Evolutionary conservation across 2,888 invertebrate genomes (phyloP), one percentile per base, ranked within the genome.

Genomic region (Chymomyza amoena): DNA sequence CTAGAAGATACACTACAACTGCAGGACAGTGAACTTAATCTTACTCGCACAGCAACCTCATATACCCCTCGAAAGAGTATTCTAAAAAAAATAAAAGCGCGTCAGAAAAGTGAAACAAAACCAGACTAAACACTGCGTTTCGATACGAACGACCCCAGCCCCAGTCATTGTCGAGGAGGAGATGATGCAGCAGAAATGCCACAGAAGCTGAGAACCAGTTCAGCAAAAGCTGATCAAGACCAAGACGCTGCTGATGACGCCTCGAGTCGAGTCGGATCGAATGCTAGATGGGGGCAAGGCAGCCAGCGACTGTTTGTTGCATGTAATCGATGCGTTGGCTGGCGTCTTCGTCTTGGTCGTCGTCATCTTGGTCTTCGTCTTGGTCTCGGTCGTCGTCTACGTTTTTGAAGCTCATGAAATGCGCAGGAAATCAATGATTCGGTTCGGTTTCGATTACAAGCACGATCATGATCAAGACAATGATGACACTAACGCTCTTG

Each of bases 381-480:
- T 36, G 15, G 45, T 18, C 25, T 65, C 57, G 20, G 32, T 65
- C 45, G 61, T 66, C 73, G 60, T 77, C 73, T 67, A 13, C n/a
- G 15, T 82, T 72, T 65, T 75, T 69, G 85, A 83, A 85, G 79
- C 87, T 85, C 87, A 79, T 85, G 80, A 84, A 84, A 78, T 85
- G 89, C 80, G 81, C 83, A 89, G 89, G 88, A 89, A 89, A 90
- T 89, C 89, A 87, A 90, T 89, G 89, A 85, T 87, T 89, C 83
- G 89, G 85, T 87, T 87, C 80, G 84, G 90, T 89, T 88, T 90
- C 90, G 85, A 89, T 89, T 89, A 89, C 90, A 89, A 77, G 78
- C 86, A 87, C 79, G 72, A 65, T 69, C 72, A 62, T 36, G 52
- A 28, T 39, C 59, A 71, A 66, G 36, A 28, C 62, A 28, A 61